phyloP scores from a whole-genome alignment of 2,113 vertebrate genomes.

The Theristicus caerulescens region DNA sequence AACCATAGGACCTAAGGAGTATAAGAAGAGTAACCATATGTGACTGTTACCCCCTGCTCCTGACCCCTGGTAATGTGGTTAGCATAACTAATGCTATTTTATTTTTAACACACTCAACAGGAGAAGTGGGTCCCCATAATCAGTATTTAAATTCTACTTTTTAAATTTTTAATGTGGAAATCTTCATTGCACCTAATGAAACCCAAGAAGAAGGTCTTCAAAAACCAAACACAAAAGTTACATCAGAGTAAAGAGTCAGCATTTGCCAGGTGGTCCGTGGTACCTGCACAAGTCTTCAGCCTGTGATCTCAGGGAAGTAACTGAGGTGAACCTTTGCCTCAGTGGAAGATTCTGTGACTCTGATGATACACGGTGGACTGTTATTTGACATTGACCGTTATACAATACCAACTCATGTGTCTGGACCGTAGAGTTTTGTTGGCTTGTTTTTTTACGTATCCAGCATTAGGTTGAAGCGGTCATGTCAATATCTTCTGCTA shows the following conservation, averaged over 20 bases:
- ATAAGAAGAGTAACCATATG: neutral
- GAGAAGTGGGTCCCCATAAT: neutral
- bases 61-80: accelerated
- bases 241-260: neutral
- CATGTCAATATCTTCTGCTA: neutral
- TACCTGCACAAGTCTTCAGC: neutral
- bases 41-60: neutral
- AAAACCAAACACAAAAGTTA: neutral
- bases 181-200: neutral
- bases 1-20: neutral
- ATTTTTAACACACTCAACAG: neutral
- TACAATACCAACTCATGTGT: neutral
- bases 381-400: neutral
- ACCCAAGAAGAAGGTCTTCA: neutral
- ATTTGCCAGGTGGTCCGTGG: neutral
- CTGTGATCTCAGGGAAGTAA: neutral
- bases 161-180: neutral
- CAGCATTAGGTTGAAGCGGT: neutral
- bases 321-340: neutral
- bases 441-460: neutral
- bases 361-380: accelerated
- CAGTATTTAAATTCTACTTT: neutral
- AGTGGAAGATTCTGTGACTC: neutral
- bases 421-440: neutral
- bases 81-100: neutral